Evolutionary conservation across 2,113 vertebrate species (phyloP).

Genomic region (Orcinus orca): DNA sequence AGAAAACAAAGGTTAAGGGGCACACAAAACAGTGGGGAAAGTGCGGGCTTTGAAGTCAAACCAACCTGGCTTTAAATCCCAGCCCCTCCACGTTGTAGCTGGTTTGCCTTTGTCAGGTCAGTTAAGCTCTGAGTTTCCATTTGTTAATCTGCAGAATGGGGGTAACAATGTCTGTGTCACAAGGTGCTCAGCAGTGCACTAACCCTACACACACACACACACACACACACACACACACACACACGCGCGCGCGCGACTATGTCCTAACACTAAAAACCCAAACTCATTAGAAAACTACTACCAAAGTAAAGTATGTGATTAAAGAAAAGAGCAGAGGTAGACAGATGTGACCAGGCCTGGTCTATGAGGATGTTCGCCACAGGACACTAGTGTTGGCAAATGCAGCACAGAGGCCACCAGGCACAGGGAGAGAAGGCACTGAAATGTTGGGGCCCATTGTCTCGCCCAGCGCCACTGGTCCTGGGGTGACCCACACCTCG

Average conservation of each 20-base stretch:
- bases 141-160: background rate
- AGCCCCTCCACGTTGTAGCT: too few relatives aligned
- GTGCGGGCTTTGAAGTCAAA: background rate
- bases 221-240: background rate
- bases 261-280: background rate
- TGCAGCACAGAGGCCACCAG: background rate
- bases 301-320: background rate
- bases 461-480: accelerated
- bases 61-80: background rate
- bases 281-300: background rate
- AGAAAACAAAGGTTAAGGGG: background rate
- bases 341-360: background rate
- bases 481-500: accelerated
- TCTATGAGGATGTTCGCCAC: background rate
- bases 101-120: background rate
- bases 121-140: background rate
- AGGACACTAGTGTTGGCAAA: background rate
- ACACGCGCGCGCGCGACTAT: too few relatives aligned
- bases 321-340: background rate
- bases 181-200: background rate
- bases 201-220: background rate
- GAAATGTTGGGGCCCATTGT: accelerated
- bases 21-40: background rate
- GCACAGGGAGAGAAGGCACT: accelerated
- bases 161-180: background rate